Conservation (phyloP, 2,113 vertebrate species). For the Phrynosoma platyrhinos region DNA sequence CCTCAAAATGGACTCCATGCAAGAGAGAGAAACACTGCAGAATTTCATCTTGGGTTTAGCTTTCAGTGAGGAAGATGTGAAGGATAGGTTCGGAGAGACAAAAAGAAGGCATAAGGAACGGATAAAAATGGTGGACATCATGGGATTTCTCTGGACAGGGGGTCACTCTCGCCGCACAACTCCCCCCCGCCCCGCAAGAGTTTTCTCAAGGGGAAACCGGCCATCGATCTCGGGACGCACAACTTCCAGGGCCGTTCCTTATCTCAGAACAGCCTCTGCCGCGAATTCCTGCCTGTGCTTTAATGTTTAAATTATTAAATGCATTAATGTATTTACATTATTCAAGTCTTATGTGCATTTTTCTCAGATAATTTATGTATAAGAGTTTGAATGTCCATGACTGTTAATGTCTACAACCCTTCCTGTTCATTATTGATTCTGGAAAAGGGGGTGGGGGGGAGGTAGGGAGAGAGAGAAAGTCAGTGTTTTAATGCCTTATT, state of each 20-base stretch:
- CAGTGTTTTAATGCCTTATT: constrained; percentile 95
- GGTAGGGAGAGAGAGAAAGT: constrained; percentile 80
- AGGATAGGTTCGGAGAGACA: not conserved
- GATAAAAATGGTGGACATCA: constrained; percentile 49
- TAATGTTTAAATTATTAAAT: constrained; percentile 99
- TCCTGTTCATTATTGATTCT: constrained; percentile 99
- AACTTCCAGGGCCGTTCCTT: constrained; percentile 79
- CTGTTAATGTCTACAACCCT: constrained; percentile 94
- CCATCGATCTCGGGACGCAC: constrained; percentile 81
- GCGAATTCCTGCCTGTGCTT: constrained; percentile 84
- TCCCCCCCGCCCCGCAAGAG: constrained; percentile 52
- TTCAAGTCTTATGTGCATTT: constrained; percentile 99
- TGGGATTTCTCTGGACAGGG: constrained; percentile 64
- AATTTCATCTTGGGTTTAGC: not conserved
- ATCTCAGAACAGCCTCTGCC: constrained; percentile 82
- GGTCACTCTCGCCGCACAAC: constrained; percentile 45
- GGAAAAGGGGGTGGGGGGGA: constrained; percentile 64
- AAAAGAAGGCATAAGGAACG: constrained; percentile 12
- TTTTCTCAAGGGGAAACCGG: constrained; percentile 81
- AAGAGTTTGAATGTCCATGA: constrained; percentile 96
- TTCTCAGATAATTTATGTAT: constrained; percentile 99
- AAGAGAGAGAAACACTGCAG: not conserved
- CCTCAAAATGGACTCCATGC: constrained; percentile 23
- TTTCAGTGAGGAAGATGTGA: not conserved
- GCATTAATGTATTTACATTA: constrained; percentile 99